Conservation (phyloP, 2,888 invertebrate genomes). For the Nymphalis urticae region DNA sequence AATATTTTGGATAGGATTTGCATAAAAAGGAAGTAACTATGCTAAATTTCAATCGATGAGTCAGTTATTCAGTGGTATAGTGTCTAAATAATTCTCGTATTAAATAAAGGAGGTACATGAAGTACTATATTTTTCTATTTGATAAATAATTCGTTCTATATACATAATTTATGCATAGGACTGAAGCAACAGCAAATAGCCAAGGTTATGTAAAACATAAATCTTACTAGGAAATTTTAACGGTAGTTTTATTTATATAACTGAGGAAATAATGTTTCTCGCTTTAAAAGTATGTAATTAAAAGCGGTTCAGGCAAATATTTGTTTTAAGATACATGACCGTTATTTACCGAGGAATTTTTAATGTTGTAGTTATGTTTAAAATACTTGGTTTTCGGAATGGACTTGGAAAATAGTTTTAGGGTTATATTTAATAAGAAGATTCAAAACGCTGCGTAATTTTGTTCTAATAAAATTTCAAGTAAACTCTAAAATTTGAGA, state of each 20-base stretch:
- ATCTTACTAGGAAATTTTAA: not conserved
- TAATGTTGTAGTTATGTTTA: not conserved
- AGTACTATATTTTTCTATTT: not conserved
- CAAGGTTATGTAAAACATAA: not conserved
- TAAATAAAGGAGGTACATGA: too few species aligned
- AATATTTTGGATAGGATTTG: too few species aligned
- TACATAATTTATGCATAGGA: not conserved
- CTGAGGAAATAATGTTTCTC: not conserved
- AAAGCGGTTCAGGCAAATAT: conserved; percentile 11
- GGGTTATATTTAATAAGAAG: conserved; percentile 3
- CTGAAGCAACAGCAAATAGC: not conserved
- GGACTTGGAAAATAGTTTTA: conserved; percentile 13
- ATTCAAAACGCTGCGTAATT: conserved; percentile 13
- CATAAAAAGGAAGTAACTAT: too few species aligned
- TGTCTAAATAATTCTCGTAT: too few species aligned
- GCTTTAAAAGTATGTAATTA: conserved; percentile 13
- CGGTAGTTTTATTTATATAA: not conserved
- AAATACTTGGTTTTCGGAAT: not conserved
- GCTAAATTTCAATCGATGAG: too few species aligned
- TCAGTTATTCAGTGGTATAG: too few species aligned
- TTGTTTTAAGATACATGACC: conserved; percentile 5
- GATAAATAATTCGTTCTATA: not conserved
- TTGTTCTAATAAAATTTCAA: not conserved
- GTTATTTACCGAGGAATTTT: conserved; percentile 18
- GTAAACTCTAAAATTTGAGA: not conserved